Evolutionary conservation across 1,140 invertebrate genomes (phyloP).

Genomic region (Drosophila azteca): DNA sequence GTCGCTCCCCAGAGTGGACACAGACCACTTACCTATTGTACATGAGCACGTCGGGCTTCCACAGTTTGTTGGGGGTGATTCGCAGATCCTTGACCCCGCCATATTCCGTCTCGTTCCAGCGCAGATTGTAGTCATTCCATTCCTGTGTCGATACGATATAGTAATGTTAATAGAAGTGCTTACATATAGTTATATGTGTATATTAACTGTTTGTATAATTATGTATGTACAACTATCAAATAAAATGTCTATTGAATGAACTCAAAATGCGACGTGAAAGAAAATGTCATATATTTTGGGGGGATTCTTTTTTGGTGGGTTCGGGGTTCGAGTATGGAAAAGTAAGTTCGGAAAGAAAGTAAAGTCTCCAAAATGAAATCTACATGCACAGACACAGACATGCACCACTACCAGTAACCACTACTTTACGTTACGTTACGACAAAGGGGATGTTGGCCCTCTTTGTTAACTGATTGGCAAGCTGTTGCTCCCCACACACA

Average conservation of each 20-base stretch:
- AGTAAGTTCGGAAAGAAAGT: conserved; percentile 39
- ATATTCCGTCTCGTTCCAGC: conserved; percentile 97
- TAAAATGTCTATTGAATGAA: conserved; percentile 49
- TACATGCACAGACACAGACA: conserved; percentile 60
- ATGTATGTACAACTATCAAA: conserved; percentile 24
- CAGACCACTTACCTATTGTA: conserved; percentile 95
- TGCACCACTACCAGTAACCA: conserved; percentile 11
- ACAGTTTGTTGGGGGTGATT: conserved; percentile 97
- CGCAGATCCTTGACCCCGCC: conserved; percentile 96
- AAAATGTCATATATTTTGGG: conserved; percentile 27
- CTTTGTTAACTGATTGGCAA: conserved; percentile 36
- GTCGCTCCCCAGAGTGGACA: conserved; percentile 14
- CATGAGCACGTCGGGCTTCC: conserved; percentile 99
- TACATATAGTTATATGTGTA: neutral
- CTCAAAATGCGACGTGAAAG: conserved; percentile 69
- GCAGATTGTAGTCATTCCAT: conserved; percentile 98
- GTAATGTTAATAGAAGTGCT: conserved; percentile 24
- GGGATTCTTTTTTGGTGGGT: conserved; percentile 2
- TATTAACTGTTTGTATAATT: neutral
- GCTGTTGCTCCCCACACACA: conserved; percentile 29
- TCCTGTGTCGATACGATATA: conserved; percentile 87
- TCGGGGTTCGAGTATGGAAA: conserved; percentile 9
- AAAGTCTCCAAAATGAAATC: conserved; percentile 39
- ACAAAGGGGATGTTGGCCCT: conserved; percentile 3
- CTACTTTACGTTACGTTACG: conserved; percentile 33